Evolutionary conservation across 1,140 invertebrate species (phyloP), one percentile per base, ranked within the genome.

Genomic region (Alviniconcha marisindica): DNA sequence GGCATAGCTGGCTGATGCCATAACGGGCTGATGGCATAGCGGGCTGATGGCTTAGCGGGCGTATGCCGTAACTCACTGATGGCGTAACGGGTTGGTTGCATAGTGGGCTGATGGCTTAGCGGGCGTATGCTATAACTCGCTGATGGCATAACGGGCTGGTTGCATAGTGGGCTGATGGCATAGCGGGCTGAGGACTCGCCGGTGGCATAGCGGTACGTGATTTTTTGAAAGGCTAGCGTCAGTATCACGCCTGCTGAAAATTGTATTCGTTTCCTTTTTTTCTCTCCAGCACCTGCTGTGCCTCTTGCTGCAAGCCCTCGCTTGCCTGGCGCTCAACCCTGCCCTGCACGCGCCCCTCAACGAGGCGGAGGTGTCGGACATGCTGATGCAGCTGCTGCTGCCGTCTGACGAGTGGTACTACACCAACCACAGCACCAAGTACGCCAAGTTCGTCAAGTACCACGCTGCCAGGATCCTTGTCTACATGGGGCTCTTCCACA

Each of bases 381-480:
- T 94, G 83, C 90, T 96, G 21, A 95, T 95, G 84, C 95, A 96
- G 90, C 93, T 96, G 31, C 93, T 96, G 48, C 91, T 96, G 69
- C 96, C 96, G 10, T 96, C 95, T 0, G 96, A 96, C 90, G 96
- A 96, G 89, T 96, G 95, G 95, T 96, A 96, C 92, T 96, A 96
- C 92, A 96, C 95, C 56, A 96, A 96, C 90, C 95, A 96, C 89
- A 95, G 94, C 85, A 96, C 95, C 51, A 95, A 95, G 87, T 96
- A 96, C 90, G 95, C 95, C 31, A 94, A 94, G 76, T 96, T 94
- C 89, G 96, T 96, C 42, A 96, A 96, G 89, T 95, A 96, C 90
- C 95, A 96, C 88, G 95, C 95, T 0, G 95, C 96, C 3, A 90
- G 95, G 81, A 94, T 95, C 28, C 93, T 96, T 3, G 95, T 96